These are phyloP conservation scores for Parnassius apollo DNA, from an alignment of 2,888 invertebrate species.

Conservation along the genomic window DNA sequence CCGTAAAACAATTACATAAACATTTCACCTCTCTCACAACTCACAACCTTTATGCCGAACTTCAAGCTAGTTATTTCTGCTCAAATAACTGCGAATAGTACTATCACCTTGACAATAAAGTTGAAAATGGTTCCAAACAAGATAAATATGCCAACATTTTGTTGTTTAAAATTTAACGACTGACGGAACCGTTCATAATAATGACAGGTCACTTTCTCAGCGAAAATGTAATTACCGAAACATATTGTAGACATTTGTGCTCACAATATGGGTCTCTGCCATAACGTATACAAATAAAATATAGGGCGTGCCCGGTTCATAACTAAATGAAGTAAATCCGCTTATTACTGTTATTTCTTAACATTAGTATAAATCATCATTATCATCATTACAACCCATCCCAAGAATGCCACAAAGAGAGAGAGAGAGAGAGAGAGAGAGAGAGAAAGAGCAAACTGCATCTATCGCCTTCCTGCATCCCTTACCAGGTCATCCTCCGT, in stretches of 20 bases:
- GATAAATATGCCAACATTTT: background rate
- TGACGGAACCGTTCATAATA: conserved; percentile 13
- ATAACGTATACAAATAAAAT: too few species aligned
- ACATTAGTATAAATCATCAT: too few species aligned
- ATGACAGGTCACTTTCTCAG: conserved; percentile 25
- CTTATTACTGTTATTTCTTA: too few species aligned
- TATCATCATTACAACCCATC: too few species aligned
- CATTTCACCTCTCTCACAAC: conserved; percentile 60
- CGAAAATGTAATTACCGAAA: conserved; percentile 18
- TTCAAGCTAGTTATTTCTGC: conserved; percentile 35
- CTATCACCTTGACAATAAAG: background rate
- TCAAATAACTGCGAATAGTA: conserved; percentile 7
- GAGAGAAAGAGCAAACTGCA: too few species aligned
- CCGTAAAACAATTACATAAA: conserved; percentile 46
- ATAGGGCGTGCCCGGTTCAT: too few species aligned
- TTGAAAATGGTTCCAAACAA: conserved; percentile 3
- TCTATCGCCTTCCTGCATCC: too few species aligned
- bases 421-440: too few species aligned
- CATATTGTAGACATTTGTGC: conserved; percentile 2
- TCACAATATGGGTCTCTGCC: background rate
- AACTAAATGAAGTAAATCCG: too few species aligned
- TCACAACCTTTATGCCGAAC: conserved; percentile 58
- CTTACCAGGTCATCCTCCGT: too few species aligned
- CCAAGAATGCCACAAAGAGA: too few species aligned
- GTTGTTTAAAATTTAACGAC: conserved; percentile 6